Evolutionary conservation across 2,797 vertebrate species (phyloP).

Genomic region (Gymnothorax reevesii): DNA sequence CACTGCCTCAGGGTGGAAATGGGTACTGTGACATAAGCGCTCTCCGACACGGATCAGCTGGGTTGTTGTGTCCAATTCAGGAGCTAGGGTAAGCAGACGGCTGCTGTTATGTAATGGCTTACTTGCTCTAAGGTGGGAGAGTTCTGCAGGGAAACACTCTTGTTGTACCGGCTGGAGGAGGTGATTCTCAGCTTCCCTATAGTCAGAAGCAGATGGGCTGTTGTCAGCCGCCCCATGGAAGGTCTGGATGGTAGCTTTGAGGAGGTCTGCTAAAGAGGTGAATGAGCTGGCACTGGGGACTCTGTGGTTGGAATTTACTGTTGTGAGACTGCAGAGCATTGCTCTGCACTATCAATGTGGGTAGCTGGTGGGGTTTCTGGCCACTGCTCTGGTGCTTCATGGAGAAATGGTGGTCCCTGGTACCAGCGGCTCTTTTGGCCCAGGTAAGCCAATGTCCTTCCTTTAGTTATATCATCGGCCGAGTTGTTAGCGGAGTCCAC

Average conservation of each 20-base stretch:
- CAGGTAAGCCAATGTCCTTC: not conserved
- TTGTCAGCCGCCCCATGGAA: too few relatives aligned
- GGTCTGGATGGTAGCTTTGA: not conserved
- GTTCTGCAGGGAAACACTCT: conserved; percentile 17
- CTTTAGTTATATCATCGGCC: conserved; percentile 22
- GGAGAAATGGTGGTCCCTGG: conserved; percentile 23
- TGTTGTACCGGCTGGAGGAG: not conserved
- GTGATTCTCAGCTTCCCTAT: conserved; percentile 2
- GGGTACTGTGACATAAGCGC: not conserved
- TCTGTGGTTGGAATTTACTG: not conserved
- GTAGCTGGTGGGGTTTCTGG: conserved; percentile 19
- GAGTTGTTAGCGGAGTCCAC: conserved; percentile 26
- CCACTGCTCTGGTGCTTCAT: not conserved
- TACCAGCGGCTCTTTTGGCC: conserved; percentile 3
- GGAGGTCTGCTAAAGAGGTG: not conserved
- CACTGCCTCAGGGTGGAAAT: not conserved
- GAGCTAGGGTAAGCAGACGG: not conserved
- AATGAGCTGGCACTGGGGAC: not conserved
- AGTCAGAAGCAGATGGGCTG: not conserved
- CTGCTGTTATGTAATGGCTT: not conserved
- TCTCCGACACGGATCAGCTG: conserved; percentile 19
- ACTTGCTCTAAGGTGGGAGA: not conserved
- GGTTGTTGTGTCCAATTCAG: conserved; percentile 24
- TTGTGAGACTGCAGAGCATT: not conserved
- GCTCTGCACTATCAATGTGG: conserved; percentile 8